Percentiles rank a stretch among this genome's conserved stretches.
Conservation (phyloP, 2,797 vertebrate genomes). For the Cottoperca gobio region DNA sequence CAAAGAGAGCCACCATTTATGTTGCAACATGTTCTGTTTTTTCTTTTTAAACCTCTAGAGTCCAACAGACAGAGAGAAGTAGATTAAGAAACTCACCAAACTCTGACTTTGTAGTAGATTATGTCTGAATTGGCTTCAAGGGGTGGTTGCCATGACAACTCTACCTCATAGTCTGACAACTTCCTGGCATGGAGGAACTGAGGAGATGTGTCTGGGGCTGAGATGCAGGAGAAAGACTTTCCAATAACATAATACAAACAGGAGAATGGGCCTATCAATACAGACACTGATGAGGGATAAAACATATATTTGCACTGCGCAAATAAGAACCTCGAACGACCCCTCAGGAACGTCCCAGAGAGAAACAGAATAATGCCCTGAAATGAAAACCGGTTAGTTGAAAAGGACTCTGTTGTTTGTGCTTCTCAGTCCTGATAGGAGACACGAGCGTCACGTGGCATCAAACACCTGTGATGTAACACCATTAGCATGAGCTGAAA, state of each 20-base stretch:
- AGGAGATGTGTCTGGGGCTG: constrained; percentile 94
- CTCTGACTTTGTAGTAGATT: constrained; percentile 91
- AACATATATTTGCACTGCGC: constrained; percentile 10
- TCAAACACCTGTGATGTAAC: constrained; percentile 68
- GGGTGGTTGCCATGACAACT: constrained; percentile 94
- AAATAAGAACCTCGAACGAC: constrained; percentile 30
- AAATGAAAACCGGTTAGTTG: constrained; percentile 58
- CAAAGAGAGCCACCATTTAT: constrained; percentile 24
- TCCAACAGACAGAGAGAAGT: constrained; percentile 8
- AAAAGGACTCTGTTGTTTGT: constrained; percentile 16
- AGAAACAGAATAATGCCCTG: constrained; percentile 38
- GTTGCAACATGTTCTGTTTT: neutral
- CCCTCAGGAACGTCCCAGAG: neutral
- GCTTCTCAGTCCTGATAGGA: constrained; percentile 15
- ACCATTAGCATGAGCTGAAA: constrained; percentile 56
- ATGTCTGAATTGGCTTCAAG: constrained; percentile 94
- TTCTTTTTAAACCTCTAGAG: neutral
- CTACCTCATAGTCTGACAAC: constrained; percentile 92
- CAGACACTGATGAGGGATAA: constrained; percentile 13
- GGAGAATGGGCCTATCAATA: neutral
- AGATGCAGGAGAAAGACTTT: constrained; percentile 78
- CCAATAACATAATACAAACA: constrained; percentile 51
- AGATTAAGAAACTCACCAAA: constrained; percentile 89
- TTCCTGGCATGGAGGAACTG: constrained; percentile 89
- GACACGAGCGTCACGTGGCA: constrained; percentile 1